Conservation (phyloP, 2,113 vertebrate genomes). For the Triplophysa siluroides region DNA sequence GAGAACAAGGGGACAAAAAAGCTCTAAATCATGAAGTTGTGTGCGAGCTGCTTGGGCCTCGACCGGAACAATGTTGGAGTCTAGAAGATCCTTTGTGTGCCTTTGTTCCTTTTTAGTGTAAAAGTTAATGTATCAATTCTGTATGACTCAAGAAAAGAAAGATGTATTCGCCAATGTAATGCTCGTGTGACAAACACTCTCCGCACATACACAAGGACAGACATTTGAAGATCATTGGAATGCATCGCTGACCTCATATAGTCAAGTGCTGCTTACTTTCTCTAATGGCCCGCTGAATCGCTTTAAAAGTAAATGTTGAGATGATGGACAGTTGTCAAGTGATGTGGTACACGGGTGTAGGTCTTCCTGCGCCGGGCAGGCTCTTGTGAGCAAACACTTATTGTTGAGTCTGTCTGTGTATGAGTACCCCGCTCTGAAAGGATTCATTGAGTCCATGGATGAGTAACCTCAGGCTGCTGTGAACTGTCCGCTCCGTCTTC, state of each 20-base stretch:
- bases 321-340: conserved; percentile 57
- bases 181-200: too few relatives aligned
- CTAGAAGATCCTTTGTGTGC: conserved; percentile 26
- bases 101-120: conserved; percentile 10
- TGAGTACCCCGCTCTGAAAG: conserved; percentile 61
- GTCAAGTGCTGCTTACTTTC: conserved; percentile 43
- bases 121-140: conserved; percentile 22
- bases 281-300: conserved; percentile 55
- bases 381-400: conserved; percentile 65
- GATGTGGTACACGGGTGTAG: conserved; percentile 45
- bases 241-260: conserved; percentile 20
- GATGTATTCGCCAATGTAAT: too few relatives aligned
- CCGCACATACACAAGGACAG: background rate
- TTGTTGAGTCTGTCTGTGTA: conserved; percentile 59
- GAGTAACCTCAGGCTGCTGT: conserved; percentile 48
- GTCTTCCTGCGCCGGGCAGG: conserved; percentile 45
- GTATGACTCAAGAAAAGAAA: background rate
- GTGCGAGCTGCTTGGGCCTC: conserved; percentile 23
- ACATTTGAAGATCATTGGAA: conserved; percentile 12
- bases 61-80: conserved; percentile 36
- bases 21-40: conserved; percentile 53
- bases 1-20: conserved; percentile 49
- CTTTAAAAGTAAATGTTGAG: conserved; percentile 57
- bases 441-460: conserved; percentile 64
- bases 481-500: conserved; percentile 43